phyloP scores from a whole-genome alignment of 2,113 vertebrate species.

The Aegotheles bennettii region DNA sequence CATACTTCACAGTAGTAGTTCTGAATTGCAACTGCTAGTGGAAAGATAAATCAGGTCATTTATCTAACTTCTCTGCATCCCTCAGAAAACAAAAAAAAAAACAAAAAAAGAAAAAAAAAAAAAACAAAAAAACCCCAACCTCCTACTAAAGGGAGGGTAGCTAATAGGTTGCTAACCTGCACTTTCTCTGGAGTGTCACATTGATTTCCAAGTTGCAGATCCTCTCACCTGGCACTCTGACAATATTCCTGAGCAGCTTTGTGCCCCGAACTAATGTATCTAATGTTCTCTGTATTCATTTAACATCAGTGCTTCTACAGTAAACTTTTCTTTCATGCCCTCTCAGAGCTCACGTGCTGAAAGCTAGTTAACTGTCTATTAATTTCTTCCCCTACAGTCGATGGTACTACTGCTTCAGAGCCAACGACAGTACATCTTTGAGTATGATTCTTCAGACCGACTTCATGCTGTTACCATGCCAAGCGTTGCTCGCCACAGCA shows the following conservation, averaged over 20 bases:
- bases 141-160: background rate
- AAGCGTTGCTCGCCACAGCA: slow-evolving; percentile 95
- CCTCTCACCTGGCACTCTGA: background rate
- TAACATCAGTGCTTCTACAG: background rate
- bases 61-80: background rate
- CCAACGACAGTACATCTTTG: slow-evolving; percentile 95
- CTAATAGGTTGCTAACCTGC: background rate
- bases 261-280: background rate
- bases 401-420: slow-evolving; percentile 98
- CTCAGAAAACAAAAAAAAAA: background rate
- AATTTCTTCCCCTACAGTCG: slow-evolving; percentile 74
- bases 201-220: background rate
- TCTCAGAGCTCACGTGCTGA: background rate
- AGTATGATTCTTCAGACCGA: slow-evolving; percentile 89
- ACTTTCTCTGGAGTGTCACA: background rate
- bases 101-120: background rate
- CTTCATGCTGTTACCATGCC: slow-evolving; percentile 97
- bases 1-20: background rate
- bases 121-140: background rate
- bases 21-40: background rate
- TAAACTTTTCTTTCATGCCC: background rate
- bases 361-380: background rate
- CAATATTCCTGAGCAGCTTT: background rate
- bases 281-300: background rate
- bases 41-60: background rate